These are phyloP conservation scores for Tautogolabrus adspersus DNA, from an alignment of 2,113 vertebrate species.

Conservation along the genomic window DNA sequence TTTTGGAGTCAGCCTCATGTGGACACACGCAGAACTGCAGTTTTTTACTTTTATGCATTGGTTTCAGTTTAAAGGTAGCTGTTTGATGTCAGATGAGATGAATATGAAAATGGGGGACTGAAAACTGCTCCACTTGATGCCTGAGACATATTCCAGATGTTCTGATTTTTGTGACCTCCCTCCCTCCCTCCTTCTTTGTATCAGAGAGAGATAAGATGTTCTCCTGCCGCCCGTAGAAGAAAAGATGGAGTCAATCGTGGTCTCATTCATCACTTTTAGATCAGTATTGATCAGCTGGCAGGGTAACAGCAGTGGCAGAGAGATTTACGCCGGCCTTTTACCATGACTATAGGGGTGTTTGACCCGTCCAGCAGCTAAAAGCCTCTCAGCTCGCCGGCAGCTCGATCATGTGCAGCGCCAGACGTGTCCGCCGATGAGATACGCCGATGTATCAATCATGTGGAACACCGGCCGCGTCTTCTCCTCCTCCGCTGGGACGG, in stretches of 20 bases:
- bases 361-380: slow-evolving; percentile 71
- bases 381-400: slow-evolving; percentile 48
- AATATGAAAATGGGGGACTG: neutral
- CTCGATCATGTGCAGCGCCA: slow-evolving; percentile 46
- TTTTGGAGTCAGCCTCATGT: too few species aligned
- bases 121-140: neutral
- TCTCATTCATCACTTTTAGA: slow-evolving; percentile 76
- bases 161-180: slow-evolving; percentile 39
- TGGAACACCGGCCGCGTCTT: neutral
- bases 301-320: slow-evolving; percentile 20
- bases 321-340: slow-evolving; percentile 69
- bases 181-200: neutral
- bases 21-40: too few species aligned
- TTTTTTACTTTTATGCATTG: too few species aligned
- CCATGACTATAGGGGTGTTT: slow-evolving; percentile 44
- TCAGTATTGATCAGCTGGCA: slow-evolving; percentile 75
- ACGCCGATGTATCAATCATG: slow-evolving; percentile 53
- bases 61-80: too few species aligned
- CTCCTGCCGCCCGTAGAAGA: neutral
- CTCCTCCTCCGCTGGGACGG: slow-evolving; percentile 12
- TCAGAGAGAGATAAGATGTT: slow-evolving; percentile 50
- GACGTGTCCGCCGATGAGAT: slow-evolving; percentile 59
- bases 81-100: too few species aligned
- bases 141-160: neutral
- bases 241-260: slow-evolving; percentile 53